A percentile compares a stretch with the other conserved stretches of the same genome.
Conservation (phyloP, 2,888 invertebrate species). For the Epinotia demarniana region DNA sequence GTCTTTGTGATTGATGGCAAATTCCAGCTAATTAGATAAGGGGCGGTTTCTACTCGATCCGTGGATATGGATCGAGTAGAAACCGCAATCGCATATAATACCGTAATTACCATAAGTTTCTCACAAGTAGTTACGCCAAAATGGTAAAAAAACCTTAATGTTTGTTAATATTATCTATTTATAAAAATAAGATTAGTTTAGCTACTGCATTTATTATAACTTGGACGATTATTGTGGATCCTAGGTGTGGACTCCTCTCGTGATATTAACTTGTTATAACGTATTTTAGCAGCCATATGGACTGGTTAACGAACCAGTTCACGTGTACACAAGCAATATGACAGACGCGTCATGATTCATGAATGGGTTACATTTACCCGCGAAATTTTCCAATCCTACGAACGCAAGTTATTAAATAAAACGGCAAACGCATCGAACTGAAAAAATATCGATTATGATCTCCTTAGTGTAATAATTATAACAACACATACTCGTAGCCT, state of each 20-base stretch:
- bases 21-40: constrained; percentile 67
- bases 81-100: not conserved
- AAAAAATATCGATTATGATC: constrained; percentile 16
- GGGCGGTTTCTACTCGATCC: constrained; percentile 50
- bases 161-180: too few relatives aligned
- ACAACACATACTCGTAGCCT: constrained; percentile 59
- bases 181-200: too few relatives aligned
- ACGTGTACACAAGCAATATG: too few relatives aligned
- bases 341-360: too few relatives aligned
- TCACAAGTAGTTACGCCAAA: not conserved
- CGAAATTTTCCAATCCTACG: too few relatives aligned
- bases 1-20: constrained; percentile 63
- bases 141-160: not conserved
- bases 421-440: not conserved
- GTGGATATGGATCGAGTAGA: constrained; percentile 42
- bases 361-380: too few relatives aligned
- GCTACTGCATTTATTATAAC: too few relatives aligned
- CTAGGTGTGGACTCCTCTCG: too few relatives aligned
- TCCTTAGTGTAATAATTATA: constrained; percentile 29
- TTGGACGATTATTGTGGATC: too few relatives aligned
- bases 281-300: too few relatives aligned
- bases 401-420: not conserved
- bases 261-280: too few relatives aligned
- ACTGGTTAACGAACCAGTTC: too few relatives aligned
- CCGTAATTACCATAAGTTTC: not conserved